Base-by-base conservation (phyloP, 2,888 invertebrate genomes). In the Corbicula japonica region DNA sequence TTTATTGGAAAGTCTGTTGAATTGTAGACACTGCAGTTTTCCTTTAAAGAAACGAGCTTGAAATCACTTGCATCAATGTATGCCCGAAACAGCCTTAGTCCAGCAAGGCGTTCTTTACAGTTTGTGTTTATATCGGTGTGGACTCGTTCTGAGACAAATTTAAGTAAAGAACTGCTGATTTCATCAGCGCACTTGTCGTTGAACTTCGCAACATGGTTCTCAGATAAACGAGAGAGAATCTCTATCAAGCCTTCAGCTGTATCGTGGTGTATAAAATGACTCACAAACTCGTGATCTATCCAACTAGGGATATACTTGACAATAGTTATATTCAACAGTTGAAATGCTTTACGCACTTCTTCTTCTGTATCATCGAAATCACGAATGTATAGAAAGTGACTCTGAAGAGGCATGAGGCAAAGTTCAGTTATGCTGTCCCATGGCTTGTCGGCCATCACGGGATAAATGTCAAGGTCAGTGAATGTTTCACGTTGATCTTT, bases 241-340 rank as follows among this genome's bases (percentile, higher is more conserved):
- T 0, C 1, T 1, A 18, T 8, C 10, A 62, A 10, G 15, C 21
- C 48, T 8, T 30, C 21, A n/a, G 12, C 23, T 5, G 46, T 62
- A 18, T 48, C 61, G 26, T 34, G 15, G 28, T 38, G 21, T 21
- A 62, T 26, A 23, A 32, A 62, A 6, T 62, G 6, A 6, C 21
- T 30, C 26, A 44, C 6, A 46, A 46, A 3, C 18, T 2, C 10
- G 10, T 2, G 18, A n/a, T 46, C 8, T 44, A 62, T 32, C 62
- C 62, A 62, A 21, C 21, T 21, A 21, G 62, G 62, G 15, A 62
- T 32, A 48, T 5, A 0, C 21, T 62, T 12, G 4, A 62, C 26
- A 32, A 46, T n/a, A 12, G 32, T 21, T 5, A 62, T 32, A 10
- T 46, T 48, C 12, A 62, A 21, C 12, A 32, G 28, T 44, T 48